Evolutionary conservation across 2,888 invertebrate species (phyloP).

Genomic region (Pocota personata): DNA sequence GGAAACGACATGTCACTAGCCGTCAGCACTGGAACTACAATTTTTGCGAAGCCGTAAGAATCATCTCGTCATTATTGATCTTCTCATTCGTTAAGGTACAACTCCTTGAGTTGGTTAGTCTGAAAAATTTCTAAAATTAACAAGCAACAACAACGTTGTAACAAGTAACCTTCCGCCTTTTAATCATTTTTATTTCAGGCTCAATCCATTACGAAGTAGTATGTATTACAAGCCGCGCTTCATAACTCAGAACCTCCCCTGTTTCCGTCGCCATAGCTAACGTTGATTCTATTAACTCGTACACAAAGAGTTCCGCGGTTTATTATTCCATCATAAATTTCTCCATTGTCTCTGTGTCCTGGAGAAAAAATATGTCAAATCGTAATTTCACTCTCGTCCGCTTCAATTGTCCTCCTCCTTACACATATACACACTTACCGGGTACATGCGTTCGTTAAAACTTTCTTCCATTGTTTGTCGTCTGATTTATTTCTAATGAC

Average conservation of each 20-base stretch:
- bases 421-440: neutral
- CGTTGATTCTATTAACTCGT: constrained; percentile 23
- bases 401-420: constrained; percentile 36
- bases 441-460: constrained; percentile 59
- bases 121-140: too few relatives aligned
- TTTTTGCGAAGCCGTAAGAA: too few relatives aligned
- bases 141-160: too few relatives aligned
- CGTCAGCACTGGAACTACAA: too few relatives aligned
- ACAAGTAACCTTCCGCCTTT: too few relatives aligned
- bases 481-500: constrained; percentile 77
- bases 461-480: constrained; percentile 75
- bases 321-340: constrained; percentile 58
- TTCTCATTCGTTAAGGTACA: too few relatives aligned
- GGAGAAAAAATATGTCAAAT: constrained; percentile 34
- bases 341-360: constrained; percentile 46
- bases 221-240: neutral
- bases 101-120: too few relatives aligned
- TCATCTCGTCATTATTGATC: too few relatives aligned
- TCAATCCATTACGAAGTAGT: too few relatives aligned
- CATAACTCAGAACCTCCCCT: neutral
- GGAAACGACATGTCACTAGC: too few relatives aligned
- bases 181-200: too few relatives aligned
- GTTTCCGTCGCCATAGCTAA: neutral
- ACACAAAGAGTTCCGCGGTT: constrained; percentile 48
- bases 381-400: constrained; percentile 60